These are phyloP conservation scores for Osedax fenrisi DNA, from an alignment of 2,888 invertebrate genomes.

Conservation along the genomic window DNA sequence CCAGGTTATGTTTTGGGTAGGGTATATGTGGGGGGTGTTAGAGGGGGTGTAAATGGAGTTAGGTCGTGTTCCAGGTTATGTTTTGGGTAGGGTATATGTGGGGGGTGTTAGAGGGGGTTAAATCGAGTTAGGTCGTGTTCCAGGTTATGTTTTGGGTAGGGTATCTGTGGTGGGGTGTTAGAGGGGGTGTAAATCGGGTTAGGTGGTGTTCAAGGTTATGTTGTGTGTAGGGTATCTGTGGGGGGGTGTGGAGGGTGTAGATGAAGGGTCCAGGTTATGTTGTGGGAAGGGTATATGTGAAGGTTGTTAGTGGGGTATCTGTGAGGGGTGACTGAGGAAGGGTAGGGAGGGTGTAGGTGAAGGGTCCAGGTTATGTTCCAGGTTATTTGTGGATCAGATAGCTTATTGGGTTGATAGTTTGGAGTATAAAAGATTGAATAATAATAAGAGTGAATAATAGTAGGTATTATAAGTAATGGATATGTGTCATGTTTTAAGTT, in stretches of 20 bases:
- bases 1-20: conserved; percentile 41
- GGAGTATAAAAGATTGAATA: too few relatives aligned
- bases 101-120: too few relatives aligned
- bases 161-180: too few relatives aligned
- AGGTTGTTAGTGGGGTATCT: too few relatives aligned
- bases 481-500: too few relatives aligned
- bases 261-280: conserved; percentile 41
- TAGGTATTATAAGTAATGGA: too few relatives aligned
- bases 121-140: too few relatives aligned
- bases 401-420: too few relatives aligned
- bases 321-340: conserved; percentile 43
- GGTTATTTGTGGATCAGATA: too few relatives aligned
- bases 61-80: conserved; percentile 39
- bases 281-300: conserved; percentile 47
- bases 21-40: conserved; percentile 48
- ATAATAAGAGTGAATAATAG: too few relatives aligned
- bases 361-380: conserved; percentile 41
- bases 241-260: conserved; percentile 45
- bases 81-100: conserved; percentile 46
- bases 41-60: conserved; percentile 46
- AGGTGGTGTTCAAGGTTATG: conserved; percentile 41
- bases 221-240: conserved; percentile 47
- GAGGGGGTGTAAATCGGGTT: conserved; percentile 45
- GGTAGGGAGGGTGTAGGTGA: conserved; percentile 47
- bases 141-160: conserved; percentile 41